Percentiles rank a stretch among this genome's conserved stretches.
These are phyloP conservation scores for Triplophysa yarkandensis DNA, from an alignment of 2,797 vertebrate species.

Conservation along the genomic window DNA sequence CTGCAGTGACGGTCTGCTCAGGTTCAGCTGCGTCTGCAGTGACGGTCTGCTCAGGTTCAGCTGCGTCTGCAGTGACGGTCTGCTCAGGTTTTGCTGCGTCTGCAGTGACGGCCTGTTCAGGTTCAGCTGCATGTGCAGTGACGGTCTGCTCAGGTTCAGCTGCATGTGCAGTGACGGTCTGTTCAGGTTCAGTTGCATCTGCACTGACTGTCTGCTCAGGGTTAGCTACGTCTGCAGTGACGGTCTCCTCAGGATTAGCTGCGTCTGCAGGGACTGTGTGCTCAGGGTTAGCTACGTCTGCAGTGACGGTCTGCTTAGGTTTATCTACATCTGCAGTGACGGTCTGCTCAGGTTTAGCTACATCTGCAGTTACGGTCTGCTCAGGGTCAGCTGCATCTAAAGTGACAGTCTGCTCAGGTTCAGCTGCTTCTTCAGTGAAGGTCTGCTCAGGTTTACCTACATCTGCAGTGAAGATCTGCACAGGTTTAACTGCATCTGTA, in stretches of 20 bases:
- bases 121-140: background rate
- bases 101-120: background rate
- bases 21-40: rapidly evolving
- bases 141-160: no score
- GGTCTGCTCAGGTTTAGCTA: rapidly evolving
- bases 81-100: background rate
- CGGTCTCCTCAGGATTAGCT: background rate
- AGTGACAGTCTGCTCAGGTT: background rate
- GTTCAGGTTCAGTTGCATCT: no score
- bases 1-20: rapidly evolving
- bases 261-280: background rate
- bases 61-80: rapidly evolving
- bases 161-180: no score
- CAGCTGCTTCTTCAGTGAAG: background rate
- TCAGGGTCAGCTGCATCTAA: rapidly evolving
- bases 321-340: no score
- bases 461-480: background rate
- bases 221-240: background rate
- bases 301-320: no score
- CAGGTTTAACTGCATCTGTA: rapidly evolving
- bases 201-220: background rate
- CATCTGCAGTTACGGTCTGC: background rate
- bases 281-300: background rate
- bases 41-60: rapidly evolving
- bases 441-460: background rate